Conservation (phyloP, 2,113 vertebrate species). For the Catharus bicknelli region DNA sequence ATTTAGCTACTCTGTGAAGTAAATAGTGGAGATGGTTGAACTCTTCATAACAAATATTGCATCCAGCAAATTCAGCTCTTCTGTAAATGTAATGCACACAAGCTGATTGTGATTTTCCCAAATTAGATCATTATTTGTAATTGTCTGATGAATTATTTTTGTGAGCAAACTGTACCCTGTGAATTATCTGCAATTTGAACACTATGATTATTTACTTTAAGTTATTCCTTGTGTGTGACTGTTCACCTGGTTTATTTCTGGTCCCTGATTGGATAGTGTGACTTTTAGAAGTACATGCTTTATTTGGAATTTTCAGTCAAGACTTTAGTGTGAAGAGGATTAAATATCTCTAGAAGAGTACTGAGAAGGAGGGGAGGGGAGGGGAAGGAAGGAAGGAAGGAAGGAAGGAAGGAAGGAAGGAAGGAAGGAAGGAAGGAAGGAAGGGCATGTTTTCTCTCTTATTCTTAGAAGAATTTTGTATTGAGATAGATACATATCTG, state of each 20-base stretch:
- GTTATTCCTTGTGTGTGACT: conserved; percentile 5
- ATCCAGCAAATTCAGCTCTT: conserved; percentile 47
- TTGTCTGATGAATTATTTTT: conserved; percentile 59
- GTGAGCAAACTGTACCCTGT: conserved; percentile 35
- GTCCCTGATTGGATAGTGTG: background rate
- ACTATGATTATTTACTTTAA: conserved; percentile 37
- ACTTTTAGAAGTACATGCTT: background rate
- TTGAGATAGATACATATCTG: background rate
- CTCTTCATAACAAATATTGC: conserved; percentile 45
- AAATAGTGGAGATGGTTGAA: conserved; percentile 45
- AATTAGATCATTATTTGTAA: conserved; percentile 68
- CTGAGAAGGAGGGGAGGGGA: background rate
- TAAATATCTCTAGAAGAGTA: background rate
- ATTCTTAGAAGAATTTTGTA: background rate
- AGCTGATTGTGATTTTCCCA: conserved; percentile 13
- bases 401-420: no score
- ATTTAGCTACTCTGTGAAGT: conserved; percentile 52
- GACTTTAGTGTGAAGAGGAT: background rate
- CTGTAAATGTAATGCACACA: conserved; percentile 36
- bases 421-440: background rate
- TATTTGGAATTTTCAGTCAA: background rate
- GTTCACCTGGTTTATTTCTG: conserved; percentile 28
- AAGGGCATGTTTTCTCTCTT: background rate
- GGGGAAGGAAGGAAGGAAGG: background rate
- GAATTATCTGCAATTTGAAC: conserved; percentile 54